phyloP scores from a whole-genome alignment of 2,888 invertebrate species.

The Hirtodrosophila cameraria region DNA sequence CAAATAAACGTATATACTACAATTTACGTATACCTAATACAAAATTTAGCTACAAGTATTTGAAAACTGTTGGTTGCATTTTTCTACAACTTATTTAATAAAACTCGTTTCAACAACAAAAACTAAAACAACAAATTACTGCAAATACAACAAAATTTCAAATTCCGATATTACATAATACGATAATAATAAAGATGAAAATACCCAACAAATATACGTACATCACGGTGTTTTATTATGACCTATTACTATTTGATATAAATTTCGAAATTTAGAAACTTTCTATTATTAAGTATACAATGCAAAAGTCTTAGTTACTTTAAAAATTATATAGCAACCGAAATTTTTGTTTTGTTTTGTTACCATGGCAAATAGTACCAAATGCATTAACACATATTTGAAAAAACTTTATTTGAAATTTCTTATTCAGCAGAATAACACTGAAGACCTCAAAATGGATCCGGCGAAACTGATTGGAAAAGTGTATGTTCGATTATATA shows the following conservation, averaged over 20 bases:
- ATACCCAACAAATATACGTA: conserved; percentile 24
- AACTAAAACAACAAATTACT: conserved; percentile 39
- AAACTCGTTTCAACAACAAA: conserved; percentile 48
- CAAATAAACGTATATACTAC: conserved; percentile 33
- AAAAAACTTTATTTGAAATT: neutral
- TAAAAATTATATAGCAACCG: neutral
- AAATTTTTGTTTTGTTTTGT: conserved; percentile 1
- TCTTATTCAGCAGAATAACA: neutral
- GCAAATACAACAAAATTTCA: conserved; percentile 26
- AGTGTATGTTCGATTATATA: conserved; percentile 34
- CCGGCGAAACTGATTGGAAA: conserved; percentile 43
- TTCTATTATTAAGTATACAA: too few species aligned
- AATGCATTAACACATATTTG: neutral
- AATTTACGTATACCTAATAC: conserved; percentile 18
- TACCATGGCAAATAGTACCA: conserved; percentile 5
- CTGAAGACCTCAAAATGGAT: conserved; percentile 28
- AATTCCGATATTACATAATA: conserved; percentile 49
- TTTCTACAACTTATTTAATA: conserved; percentile 72
- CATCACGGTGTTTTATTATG: too few species aligned
- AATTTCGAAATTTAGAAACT: too few species aligned
- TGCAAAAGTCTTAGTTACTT: too few species aligned
- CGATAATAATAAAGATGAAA: conserved; percentile 36
- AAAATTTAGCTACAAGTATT: conserved; percentile 66
- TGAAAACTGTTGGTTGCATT: conserved; percentile 58
- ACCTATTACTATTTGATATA: too few species aligned